Evolutionary conservation across 2,113 vertebrate species (phyloP).

Genomic region (Oreochromis aureus): DNA sequence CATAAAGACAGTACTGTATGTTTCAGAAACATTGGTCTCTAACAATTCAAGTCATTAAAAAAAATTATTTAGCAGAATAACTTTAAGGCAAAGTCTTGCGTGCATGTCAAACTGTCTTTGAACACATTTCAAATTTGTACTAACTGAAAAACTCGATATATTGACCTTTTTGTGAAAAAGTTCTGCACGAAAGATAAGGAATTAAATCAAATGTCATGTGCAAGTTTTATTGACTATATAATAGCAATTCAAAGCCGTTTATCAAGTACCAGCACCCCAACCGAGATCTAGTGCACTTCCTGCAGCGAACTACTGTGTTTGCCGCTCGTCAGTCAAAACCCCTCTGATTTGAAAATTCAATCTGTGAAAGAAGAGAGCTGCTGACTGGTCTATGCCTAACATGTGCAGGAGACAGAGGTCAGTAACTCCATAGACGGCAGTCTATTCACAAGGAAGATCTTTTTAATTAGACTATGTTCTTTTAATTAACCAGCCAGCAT

Average conservation of each 20-base stretch:
- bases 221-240: neutral
- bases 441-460: slow-evolving; percentile 46
- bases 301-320: neutral
- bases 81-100: rapidly evolving
- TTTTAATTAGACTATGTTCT: slow-evolving; percentile 62
- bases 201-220: slow-evolving; percentile 9
- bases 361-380: neutral
- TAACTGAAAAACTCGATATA: neutral
- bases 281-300: neutral
- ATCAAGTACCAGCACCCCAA: neutral
- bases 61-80: neutral
- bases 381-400: neutral
- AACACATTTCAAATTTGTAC: neutral
- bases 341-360: slow-evolving; percentile 37
- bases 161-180: neutral
- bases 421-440: neutral
- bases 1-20: neutral
- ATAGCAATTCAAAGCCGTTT: slow-evolving; percentile 22
- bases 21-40: neutral
- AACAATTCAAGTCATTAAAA: neutral
- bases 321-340: neutral
- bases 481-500: slow-evolving; percentile 66
- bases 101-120: neutral
- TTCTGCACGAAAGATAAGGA: neutral
- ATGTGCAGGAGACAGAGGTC: slow-evolving; percentile 45